Evolutionary conservation across 2,113 vertebrate species (phyloP).

Genomic region (Riparia riparia): DNA sequence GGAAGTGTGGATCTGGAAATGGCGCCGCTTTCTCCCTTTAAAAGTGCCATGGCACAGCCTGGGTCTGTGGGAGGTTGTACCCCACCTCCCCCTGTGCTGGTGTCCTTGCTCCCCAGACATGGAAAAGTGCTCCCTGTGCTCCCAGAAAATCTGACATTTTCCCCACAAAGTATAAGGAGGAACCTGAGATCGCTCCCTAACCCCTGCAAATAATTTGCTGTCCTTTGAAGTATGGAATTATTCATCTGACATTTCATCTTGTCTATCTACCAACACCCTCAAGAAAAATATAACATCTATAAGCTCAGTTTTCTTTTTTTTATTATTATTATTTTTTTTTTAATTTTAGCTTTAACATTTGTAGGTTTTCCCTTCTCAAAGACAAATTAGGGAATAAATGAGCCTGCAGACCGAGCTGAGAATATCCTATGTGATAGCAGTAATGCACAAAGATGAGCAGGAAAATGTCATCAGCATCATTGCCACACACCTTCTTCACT

Average conservation of each 20-base stretch:
- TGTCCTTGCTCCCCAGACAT: accelerated
- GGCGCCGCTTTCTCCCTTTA: accelerated
- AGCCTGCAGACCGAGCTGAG: not conserved
- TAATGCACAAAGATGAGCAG: not conserved
- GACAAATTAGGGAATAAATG: not conserved
- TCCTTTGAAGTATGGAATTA: not conserved
- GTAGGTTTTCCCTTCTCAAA: not conserved
- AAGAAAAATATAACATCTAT: not conserved
- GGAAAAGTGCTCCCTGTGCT: accelerated
- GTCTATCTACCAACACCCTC: not conserved
- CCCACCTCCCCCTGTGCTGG: not conserved
- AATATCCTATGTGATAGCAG: not conserved
- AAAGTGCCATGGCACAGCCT: accelerated
- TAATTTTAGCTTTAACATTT: not conserved
- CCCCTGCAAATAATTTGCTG: not conserved
- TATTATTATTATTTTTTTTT: not conserved
- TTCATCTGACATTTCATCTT: not conserved
- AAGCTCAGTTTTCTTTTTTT: not conserved
- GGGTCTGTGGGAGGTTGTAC: not conserved
- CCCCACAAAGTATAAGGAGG: not conserved
- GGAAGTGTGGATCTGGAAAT: accelerated
- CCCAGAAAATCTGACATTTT: not conserved
- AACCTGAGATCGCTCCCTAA: accelerated
- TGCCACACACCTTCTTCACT: not conserved
- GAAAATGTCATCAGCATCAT: not conserved